Evolutionary conservation across 2,113 vertebrate species (phyloP).

Genomic region (Cynocephalus volans): DNA sequence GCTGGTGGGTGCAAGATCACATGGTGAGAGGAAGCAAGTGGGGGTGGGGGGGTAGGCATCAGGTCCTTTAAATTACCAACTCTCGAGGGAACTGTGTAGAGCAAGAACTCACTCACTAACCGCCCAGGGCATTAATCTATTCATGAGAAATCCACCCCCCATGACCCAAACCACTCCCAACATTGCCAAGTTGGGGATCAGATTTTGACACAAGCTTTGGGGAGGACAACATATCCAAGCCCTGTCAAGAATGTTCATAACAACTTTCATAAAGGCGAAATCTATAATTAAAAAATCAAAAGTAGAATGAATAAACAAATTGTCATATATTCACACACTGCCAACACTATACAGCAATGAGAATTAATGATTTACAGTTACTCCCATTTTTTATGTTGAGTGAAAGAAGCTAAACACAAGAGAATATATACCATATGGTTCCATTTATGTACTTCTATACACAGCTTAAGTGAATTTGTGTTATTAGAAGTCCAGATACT

Average conservation of each 20-base stretch:
- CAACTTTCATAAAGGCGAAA: not conserved
- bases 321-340: not conserved
- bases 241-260: not conserved
- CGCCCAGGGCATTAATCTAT: too few relatives aligned
- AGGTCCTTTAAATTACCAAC: too few relatives aligned
- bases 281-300: not conserved
- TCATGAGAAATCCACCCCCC: too few relatives aligned
- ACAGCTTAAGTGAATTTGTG: not conserved
- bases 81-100: too few relatives aligned
- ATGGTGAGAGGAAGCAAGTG: too few relatives aligned
- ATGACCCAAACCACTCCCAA: too few relatives aligned
- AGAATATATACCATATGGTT: not conserved
- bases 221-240: too few relatives aligned
- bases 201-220: too few relatives aligned
- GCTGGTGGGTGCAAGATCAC: too few relatives aligned
- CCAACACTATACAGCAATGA: not conserved
- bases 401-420: not conserved
- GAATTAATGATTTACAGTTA: not conserved
- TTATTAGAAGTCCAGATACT: not conserved
- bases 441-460: not conserved
- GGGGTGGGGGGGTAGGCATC: too few relatives aligned
- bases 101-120: too few relatives aligned
- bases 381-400: not conserved
- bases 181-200: too few relatives aligned
- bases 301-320: not conserved